Base-by-base conservation (phyloP, 2,888 invertebrate genomes). In the Scaptomyza tumidula region DNA sequence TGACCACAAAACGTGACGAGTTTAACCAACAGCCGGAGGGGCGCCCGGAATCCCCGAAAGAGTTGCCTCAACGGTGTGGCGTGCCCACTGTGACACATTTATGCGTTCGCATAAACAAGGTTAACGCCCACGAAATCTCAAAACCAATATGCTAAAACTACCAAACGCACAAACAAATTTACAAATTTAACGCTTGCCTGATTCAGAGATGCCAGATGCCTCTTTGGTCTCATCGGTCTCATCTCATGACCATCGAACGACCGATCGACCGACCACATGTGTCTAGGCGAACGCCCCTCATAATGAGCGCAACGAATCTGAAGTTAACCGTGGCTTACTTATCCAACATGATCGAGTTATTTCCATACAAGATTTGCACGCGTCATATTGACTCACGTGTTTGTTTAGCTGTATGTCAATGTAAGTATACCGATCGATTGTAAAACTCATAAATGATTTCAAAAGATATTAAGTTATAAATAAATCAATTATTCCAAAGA, bases 41-140 rank as follows among this genome's bases (percentile, higher is more conserved):
- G 75, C 73, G 85, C 76, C 67, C 62, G 74, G 71, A 71, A 85
- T 77, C 66, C 63, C 84, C 77, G 64, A 84, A 84, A 80, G 87
- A 87, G 89, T 87, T 84, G 67, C 33, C 35, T 27, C 5, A 16
- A 59, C 62, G 68, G 29, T 57, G 57, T 69, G 19, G 33, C 62
- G 55, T 69, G 33, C 33, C 71, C 67, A 79, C 59, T 82, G 80
- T 73, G 83, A 79, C 85, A 84, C 75, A 87, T 83, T 87, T 80
- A 87, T 83, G 75, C 62, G 85, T 70, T 80, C 82, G 70, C 80
- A 87, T 89, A 88, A 89, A 89, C 86, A 88, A 60, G 69, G 90
- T 88, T 72, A 66, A 88, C 90, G 90, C 90, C 90, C 84, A 72
- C 90, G 78, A 81, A 81, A 81, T 61, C 14, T 48, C 55, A 16